These are phyloP conservation scores for Ennomos fuscantarius DNA, from an alignment of 2,888 invertebrate species.

Conservation along the genomic window DNA sequence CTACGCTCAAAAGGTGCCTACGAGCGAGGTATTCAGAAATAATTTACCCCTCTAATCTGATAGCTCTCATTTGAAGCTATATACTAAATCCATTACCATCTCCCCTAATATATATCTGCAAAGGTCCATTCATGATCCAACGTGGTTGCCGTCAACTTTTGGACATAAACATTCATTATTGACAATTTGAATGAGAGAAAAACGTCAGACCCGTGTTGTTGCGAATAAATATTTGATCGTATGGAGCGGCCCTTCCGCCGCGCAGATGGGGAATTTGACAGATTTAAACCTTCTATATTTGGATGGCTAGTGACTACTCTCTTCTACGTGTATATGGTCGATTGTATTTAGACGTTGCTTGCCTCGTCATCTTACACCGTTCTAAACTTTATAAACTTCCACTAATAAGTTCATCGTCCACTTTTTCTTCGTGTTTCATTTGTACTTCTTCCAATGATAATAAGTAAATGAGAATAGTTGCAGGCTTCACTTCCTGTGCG, in stretches of 20 bases:
- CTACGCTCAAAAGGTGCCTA: too few species aligned
- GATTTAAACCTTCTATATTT: constrained; percentile 31
- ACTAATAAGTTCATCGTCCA: too few species aligned
- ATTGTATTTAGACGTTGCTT: too few species aligned
- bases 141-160: constrained; percentile 31
- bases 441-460: too few species aligned
- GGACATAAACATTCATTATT: constrained; percentile 65
- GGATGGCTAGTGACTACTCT: neutral
- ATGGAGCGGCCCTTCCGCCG: constrained; percentile 49
- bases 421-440: too few species aligned
- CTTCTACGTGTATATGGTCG: too few species aligned
- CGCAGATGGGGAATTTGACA: constrained; percentile 47
- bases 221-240: constrained; percentile 74
- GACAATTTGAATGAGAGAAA: constrained; percentile 70
- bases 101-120: constrained; percentile 8
- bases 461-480: too few species aligned
- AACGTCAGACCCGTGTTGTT: constrained; percentile 73
- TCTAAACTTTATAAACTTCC: too few species aligned
- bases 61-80: constrained; percentile 7
- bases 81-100: constrained; percentile 2
- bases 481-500: too few species aligned
- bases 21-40: neutral
- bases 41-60: neutral
- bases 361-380: too few species aligned
- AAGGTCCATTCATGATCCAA: constrained; percentile 16